A percentile compares a stretch with the other conserved stretches of the same genome.
These are phyloP conservation scores for Euclidia mi DNA, from an alignment of 2,888 invertebrate species.

Conservation along the genomic window DNA sequence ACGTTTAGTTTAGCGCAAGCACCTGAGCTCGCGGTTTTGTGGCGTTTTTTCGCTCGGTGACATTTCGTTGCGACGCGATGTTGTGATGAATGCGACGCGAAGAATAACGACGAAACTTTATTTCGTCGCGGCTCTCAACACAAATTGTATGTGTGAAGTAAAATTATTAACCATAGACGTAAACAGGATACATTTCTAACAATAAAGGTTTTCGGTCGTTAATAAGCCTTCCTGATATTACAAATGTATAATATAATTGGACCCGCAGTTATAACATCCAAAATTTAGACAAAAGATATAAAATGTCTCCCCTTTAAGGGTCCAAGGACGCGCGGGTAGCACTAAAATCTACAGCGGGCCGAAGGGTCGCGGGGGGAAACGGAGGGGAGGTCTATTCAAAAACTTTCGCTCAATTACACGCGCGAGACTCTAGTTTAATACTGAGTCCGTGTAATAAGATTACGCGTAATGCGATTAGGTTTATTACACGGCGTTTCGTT, in stretches of 20 bases:
- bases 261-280: slow-evolving; percentile 48
- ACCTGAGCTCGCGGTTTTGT: slow-evolving; percentile 34
- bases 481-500: slow-evolving; percentile 49
- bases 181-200: slow-evolving; percentile 16
- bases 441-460: slow-evolving; percentile 57
- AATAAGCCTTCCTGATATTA: slow-evolving; percentile 53
- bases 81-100: slow-evolving; percentile 32
- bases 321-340: slow-evolving; percentile 37
- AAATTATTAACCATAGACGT: slow-evolving; percentile 9
- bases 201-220: slow-evolving; percentile 38
- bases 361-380: slow-evolving; percentile 11
- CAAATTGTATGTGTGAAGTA: slow-evolving; percentile 12
- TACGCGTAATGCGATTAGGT: slow-evolving; percentile 54
- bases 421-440: slow-evolving; percentile 57
- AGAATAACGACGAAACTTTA: slow-evolving; percentile 29
- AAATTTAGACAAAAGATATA: slow-evolving; percentile 56
- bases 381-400: slow-evolving; percentile 51
- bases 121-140: slow-evolving; percentile 8
- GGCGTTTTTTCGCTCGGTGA: slow-evolving; percentile 29
- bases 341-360: slow-evolving; percentile 41
- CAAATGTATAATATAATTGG: slow-evolving; percentile 49
- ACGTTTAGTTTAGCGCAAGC: slow-evolving; percentile 25
- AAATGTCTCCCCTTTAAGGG: slow-evolving; percentile 49
- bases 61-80: slow-evolving; percentile 21
- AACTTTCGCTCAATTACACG: slow-evolving; percentile 61